Evolutionary conservation across 2,797 vertebrate genomes (phyloP), one percentile per base, ranked within the genome.

Genomic region (Oreonectes daqikongensis): DNA sequence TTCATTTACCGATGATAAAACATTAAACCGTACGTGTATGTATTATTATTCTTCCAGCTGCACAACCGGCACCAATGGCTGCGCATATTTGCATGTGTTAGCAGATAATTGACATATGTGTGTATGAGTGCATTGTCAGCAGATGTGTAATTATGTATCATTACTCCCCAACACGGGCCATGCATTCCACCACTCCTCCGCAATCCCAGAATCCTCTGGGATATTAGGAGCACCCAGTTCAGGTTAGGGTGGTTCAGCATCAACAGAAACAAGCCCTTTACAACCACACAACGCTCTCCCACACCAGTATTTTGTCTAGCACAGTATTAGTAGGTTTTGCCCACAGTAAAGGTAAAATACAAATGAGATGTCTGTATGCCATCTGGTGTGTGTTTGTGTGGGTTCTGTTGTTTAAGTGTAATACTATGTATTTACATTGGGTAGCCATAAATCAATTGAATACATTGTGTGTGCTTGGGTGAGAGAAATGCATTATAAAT

Each of bases 131-230:
- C 52, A 67, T 77, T 74, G 72, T 60, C 68, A 50, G 57, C 42
- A 76, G 28, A 72, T 81, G 48, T 81, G 78, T 44, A 59, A 61
- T 73, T 67, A 67, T 81, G 61, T 77, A 63, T 75, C 38, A 40
- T 72, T 67, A 81, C 79, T 79, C 72, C 72, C 53, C 42, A 81
- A 72, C 76, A 76, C 53, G 50, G 44, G 44, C 55, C 61, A 35
- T 75, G 63, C 48, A 78, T 75, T 80, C 70, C 46, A 72, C 14
- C 75, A 66, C 60, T 72, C 61, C 72, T 72, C 64, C 32, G 22
- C 64, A 81, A 60, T 42, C 44, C 24, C 70, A 73, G 44, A 48
- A 69, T 35, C 64, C 59, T n/a, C 22, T 67, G n/a, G n/a, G 44
- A 69, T 59, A 65, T 46, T 46, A 28, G 77, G 20, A 67, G 61